Conservation (phyloP, 2,888 invertebrate genomes). For the Drosophila percnosoma region DNA sequence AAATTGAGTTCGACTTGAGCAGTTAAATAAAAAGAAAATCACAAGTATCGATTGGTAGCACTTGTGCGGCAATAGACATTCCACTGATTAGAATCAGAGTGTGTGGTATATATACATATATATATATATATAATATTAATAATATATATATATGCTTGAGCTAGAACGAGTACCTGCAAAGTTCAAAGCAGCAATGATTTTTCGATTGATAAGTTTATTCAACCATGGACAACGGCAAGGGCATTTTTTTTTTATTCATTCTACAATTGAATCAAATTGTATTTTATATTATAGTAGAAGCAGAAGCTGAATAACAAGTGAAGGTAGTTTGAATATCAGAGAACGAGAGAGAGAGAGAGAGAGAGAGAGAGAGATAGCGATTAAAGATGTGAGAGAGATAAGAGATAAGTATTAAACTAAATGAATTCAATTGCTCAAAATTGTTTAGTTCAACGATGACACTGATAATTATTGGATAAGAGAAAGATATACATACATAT, state of each 20-base stretch:
- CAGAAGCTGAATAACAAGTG: slow-evolving; percentile 38
- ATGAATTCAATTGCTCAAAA: background rate
- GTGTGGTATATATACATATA: background rate
- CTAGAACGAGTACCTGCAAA: slow-evolving; percentile 37
- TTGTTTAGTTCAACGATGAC: background rate
- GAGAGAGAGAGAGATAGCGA: background rate
- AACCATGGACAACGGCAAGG: slow-evolving; percentile 47
- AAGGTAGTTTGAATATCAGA: slow-evolving; percentile 31
- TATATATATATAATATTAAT: background rate
- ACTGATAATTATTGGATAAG: background rate
- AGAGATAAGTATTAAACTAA: background rate
- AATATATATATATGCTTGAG: background rate
- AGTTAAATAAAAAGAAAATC: background rate
- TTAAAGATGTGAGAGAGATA: background rate
- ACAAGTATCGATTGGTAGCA: slow-evolving; percentile 20
- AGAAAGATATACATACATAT: background rate
- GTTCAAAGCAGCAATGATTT: slow-evolving; percentile 42
- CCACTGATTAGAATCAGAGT: slow-evolving; percentile 28
- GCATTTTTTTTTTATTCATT: slow-evolving; percentile 35
- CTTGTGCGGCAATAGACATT: slow-evolving; percentile 17
- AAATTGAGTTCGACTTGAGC: slow-evolving; percentile 21
- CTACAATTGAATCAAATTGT: slow-evolving; percentile 1
- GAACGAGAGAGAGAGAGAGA: background rate
- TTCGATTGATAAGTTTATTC: slow-evolving; percentile 62
- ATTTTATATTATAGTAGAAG: background rate